phyloP scores from a whole-genome alignment of 2,888 invertebrate species.

The Hetaerina titia region DNA sequence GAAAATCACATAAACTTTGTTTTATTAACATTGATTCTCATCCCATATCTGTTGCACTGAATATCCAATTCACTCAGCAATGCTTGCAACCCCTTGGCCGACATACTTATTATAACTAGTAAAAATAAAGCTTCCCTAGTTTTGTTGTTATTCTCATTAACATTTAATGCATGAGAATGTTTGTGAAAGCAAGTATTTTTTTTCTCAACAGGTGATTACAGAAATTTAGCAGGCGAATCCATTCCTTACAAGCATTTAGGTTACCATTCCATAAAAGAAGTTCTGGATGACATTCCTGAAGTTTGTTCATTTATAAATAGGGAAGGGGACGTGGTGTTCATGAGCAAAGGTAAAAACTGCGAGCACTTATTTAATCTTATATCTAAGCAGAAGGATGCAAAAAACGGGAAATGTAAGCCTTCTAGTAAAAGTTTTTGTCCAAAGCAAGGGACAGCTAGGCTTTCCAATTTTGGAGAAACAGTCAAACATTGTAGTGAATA shows the following conservation, averaged over 20 bases:
- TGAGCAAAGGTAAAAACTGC: slow-evolving; percentile 24
- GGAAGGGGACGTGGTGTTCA: slow-evolving; percentile 1
- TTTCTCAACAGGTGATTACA: slow-evolving; percentile 34
- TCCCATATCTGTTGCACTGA: too few relatives aligned
- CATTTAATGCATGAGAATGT: too few relatives aligned
- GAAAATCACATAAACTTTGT: too few relatives aligned
- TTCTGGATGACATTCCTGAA: slow-evolving; percentile 26
- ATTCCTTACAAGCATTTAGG: slow-evolving; percentile 44
- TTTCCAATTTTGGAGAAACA: too few relatives aligned
- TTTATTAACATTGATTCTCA: too few relatives aligned
- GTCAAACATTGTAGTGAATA: neutral
- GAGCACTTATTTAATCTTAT: slow-evolving; percentile 17
- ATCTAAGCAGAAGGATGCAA: neutral
- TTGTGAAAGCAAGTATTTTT: neutral
- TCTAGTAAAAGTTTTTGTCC: neutral
- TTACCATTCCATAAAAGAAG: neutral
- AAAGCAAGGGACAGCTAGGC: neutral
- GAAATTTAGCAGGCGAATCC: slow-evolving; percentile 10
- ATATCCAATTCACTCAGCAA: too few relatives aligned
- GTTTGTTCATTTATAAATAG: neutral
- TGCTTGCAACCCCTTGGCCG: too few relatives aligned
- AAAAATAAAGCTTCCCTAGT: neutral
- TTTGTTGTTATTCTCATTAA: neutral
- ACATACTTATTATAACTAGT: neutral
- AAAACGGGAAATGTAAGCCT: neutral